These are phyloP conservation scores for Scaptomyza montana DNA, from an alignment of 1,140 invertebrate genomes.

Conservation along the genomic window DNA sequence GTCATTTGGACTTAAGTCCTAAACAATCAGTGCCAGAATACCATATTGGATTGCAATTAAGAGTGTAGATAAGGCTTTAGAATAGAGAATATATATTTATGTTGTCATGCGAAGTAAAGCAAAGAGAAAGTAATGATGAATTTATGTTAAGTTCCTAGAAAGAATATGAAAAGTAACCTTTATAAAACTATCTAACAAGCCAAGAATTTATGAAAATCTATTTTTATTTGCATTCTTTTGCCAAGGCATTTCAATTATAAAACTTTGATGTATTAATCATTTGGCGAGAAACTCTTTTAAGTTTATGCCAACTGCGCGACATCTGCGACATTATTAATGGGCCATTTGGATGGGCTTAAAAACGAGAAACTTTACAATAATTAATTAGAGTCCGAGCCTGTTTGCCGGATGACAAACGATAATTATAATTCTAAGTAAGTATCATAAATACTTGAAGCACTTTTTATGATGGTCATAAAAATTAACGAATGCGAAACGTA, in stretches of 20 bases:
- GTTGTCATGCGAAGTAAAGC: neutral
- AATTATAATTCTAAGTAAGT: slow-evolving; percentile 63
- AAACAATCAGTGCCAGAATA: neutral
- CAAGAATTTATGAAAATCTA: neutral
- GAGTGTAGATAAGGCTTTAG: slow-evolving; percentile 10
- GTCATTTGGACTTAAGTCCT: slow-evolving; percentile 2
- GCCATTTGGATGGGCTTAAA: slow-evolving; percentile 30
- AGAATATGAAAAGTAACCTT: too few species aligned
- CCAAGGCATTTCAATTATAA: slow-evolving; percentile 44
- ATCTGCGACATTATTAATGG: slow-evolving; percentile 80
- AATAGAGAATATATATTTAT: neutral
- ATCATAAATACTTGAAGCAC: slow-evolving; percentile 50
- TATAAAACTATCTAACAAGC: neutral
- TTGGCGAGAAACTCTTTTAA: neutral
- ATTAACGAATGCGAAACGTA: slow-evolving; percentile 36
- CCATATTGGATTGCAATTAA: slow-evolving; percentile 7
- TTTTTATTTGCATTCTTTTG: neutral
- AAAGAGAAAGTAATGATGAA: neutral
- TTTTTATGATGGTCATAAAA: slow-evolving; percentile 74
- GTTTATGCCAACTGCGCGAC: slow-evolving; percentile 53
- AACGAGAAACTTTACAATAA: slow-evolving; percentile 74
- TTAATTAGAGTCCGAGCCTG: slow-evolving; percentile 62
- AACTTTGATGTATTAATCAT: slow-evolving; percentile 77
- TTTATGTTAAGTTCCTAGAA: neutral
- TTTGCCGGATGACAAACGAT: slow-evolving; percentile 71